A percentile compares a stretch with the other conserved stretches of the same genome.
phyloP scores from a whole-genome alignment of 2,113 vertebrate genomes.

The Struthio camelus region DNA sequence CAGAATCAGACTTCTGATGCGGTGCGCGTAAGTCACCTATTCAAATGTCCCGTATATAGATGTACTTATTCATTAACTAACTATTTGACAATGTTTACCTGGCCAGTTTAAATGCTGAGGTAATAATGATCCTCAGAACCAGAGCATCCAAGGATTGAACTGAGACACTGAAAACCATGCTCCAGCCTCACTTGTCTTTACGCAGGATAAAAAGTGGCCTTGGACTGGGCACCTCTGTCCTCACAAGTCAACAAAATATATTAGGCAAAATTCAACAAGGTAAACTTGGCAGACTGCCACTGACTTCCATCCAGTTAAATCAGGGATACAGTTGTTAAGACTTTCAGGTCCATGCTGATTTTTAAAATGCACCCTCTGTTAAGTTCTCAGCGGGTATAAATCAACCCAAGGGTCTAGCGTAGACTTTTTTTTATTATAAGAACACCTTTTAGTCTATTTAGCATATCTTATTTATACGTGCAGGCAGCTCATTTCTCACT shows the following conservation, averaged over 20 bases:
- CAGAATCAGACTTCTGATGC: not conserved
- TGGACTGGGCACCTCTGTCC: not conserved
- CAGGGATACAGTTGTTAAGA: not conserved
- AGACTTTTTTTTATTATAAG: not conserved
- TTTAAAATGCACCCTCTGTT: not conserved
- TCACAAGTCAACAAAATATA: not conserved
- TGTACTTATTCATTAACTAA: not conserved
- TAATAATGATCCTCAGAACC: not conserved
- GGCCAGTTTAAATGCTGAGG: not conserved
- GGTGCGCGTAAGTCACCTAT: not conserved
- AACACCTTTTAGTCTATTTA: not conserved
- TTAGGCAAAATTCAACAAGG: not conserved
- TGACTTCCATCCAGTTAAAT: not conserved
- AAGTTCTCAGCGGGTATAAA: not conserved
- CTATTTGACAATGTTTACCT: not conserved
- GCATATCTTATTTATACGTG: not conserved
- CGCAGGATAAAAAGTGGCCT: not conserved
- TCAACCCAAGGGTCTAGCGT: not conserved
- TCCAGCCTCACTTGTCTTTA: not conserved
- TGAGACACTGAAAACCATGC: not conserved
- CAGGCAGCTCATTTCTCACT: not conserved
- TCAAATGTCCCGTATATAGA: not conserved
- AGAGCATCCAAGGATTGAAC: not conserved
- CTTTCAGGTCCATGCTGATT: not conserved
- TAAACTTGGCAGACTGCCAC: not conserved